These are phyloP conservation scores for Corydoras maculifer DNA, from an alignment of 2,113 vertebrate genomes.

Conservation along the genomic window DNA sequence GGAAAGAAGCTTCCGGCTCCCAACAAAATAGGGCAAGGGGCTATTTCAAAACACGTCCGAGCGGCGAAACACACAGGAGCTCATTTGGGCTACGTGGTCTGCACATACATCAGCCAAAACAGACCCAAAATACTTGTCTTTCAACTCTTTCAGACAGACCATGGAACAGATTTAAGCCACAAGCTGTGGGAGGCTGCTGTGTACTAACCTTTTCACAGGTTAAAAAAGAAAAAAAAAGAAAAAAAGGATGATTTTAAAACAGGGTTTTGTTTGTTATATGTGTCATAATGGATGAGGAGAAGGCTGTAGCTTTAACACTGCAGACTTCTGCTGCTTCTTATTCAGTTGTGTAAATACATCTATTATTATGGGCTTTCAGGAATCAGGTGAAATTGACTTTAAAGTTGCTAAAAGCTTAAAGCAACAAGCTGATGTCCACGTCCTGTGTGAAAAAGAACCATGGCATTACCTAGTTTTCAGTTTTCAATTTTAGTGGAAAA, in stretches of 20 bases:
- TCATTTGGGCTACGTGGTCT: neutral
- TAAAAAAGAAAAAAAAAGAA: neutral
- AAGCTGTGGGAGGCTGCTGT: neutral
- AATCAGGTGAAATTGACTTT: no score
- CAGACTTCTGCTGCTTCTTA: no score
- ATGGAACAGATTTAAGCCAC: neutral
- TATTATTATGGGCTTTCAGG: no score
- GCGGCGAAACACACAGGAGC: conserved; percentile 1
- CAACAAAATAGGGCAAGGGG: conserved; percentile 29
- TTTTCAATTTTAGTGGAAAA: no score
- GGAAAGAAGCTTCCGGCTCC: conserved; percentile 27
- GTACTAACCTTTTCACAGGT: neutral
- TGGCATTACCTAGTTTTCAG: no score
- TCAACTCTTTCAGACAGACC: neutral
- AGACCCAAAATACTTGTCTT: conserved; percentile 7
- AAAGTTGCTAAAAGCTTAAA: no score
- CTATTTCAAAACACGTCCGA: conserved; percentile 30
- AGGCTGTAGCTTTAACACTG: no score
- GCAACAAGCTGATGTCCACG: no score
- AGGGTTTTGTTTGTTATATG: no score
- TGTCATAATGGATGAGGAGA: no score
- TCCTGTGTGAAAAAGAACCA: no score
- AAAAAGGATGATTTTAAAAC: neutral
- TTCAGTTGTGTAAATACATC: no score
- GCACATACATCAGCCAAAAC: neutral